Evolutionary conservation across 2,888 invertebrate species (phyloP).

Genomic region (Scaptomyza cyrtandrae): DNA sequence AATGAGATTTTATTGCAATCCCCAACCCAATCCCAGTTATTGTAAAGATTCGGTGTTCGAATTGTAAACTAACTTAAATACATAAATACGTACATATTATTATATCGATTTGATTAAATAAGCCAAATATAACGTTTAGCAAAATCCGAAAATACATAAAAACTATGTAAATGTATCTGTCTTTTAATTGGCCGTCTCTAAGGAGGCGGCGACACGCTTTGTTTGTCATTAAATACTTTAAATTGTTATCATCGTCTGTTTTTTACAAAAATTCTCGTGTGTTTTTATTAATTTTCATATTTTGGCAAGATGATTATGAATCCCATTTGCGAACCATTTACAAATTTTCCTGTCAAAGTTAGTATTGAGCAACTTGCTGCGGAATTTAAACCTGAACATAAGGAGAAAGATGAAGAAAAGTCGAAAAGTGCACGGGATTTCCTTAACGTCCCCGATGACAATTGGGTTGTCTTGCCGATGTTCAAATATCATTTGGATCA

Average conservation of each 20-base stretch:
- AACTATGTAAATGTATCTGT: slow-evolving; percentile 2
- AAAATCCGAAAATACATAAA: slow-evolving; percentile 37
- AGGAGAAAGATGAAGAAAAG: slow-evolving; percentile 22
- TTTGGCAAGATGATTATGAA: slow-evolving; percentile 26
- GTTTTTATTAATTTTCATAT: not conserved
- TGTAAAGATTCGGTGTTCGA: slow-evolving; percentile 45
- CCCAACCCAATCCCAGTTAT: slow-evolving; percentile 39
- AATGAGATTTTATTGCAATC: slow-evolving; percentile 9
- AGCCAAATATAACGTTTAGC: slow-evolving; percentile 73
- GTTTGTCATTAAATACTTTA: slow-evolving; percentile 1
- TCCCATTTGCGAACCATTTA: slow-evolving; percentile 61
- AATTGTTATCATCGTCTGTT: slow-evolving; percentile 6
- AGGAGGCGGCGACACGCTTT: slow-evolving; percentile 9
- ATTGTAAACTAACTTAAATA: slow-evolving; percentile 55
- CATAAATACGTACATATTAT: slow-evolving; percentile 41
- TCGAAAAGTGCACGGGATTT: slow-evolving; percentile 50
- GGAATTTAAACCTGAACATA: slow-evolving; percentile 56
- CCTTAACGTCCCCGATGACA: slow-evolving; percentile 45
- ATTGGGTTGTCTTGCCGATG: slow-evolving; percentile 69
- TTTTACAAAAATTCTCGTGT: slow-evolving; percentile 10
- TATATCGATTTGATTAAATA: slow-evolving; percentile 60
- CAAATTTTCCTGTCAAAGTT: slow-evolving; percentile 49
- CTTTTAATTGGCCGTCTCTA: not conserved
- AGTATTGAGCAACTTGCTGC: slow-evolving; percentile 52
- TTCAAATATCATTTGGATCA: slow-evolving; percentile 65